Evolutionary conservation across 2,113 vertebrate species (phyloP).

Genomic region (Vombatus ursinus): DNA sequence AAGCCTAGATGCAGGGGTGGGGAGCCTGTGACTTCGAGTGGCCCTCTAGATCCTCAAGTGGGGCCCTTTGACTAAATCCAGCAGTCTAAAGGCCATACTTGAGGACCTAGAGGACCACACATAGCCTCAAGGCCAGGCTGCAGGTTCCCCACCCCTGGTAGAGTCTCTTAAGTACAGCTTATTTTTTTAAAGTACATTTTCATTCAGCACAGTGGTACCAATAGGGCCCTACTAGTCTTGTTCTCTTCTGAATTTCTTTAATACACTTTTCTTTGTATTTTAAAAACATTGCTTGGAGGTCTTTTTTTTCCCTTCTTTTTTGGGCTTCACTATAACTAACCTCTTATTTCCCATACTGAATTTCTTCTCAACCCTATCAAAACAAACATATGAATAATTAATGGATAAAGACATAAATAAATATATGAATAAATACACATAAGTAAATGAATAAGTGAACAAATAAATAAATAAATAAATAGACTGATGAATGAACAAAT

Average conservation of each 20-base stretch:
- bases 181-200: neutral
- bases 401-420: no score
- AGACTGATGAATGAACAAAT: neutral
- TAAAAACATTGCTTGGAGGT: neutral
- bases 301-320: neutral
- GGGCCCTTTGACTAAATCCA: no score
- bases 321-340: neutral
- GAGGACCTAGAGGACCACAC: no score
- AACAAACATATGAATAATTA: no score
- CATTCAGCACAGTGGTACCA: neutral
- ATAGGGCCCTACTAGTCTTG: neutral
- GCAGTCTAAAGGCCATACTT: no score
- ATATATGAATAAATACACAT: neutral
- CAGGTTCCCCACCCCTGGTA: no score
- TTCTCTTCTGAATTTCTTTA: neutral
- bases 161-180: neutral
- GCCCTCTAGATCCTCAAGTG: no score
- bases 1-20: neutral
- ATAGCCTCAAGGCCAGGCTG: no score
- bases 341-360: neutral
- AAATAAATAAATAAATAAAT: no score
- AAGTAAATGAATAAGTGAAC: neutral
- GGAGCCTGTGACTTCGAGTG: no score
- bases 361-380: neutral
- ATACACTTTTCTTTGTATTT: neutral